Conservation (phyloP, 2,888 invertebrate species). For the Cosmia pyralina region DNA sequence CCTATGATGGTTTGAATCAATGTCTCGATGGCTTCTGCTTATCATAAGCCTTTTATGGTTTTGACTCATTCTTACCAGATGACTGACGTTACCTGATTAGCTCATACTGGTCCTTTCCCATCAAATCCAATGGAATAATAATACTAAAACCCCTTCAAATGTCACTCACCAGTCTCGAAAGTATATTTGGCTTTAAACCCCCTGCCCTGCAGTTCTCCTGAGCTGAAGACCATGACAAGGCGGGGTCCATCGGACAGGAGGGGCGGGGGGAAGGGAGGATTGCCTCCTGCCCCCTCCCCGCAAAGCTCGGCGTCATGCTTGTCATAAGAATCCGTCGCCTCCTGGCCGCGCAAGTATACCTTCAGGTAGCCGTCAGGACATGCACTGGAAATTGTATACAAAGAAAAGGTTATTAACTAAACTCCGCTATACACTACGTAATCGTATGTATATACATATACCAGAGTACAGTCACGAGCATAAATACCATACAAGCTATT, state of each 20-base stretch:
- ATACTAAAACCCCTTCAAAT: neutral
- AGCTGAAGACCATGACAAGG: constrained; percentile 98
- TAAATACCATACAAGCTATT: neutral
- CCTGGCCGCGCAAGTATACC: constrained; percentile 97
- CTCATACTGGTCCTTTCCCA: neutral
- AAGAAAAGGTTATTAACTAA: neutral
- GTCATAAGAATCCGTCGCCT: constrained; percentile 97
- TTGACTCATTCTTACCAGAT: neutral
- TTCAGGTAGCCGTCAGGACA: constrained; percentile 97
- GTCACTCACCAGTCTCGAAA: constrained; percentile 93
- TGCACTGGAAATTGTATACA: constrained; percentile 60
- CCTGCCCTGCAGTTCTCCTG: constrained; percentile 96
- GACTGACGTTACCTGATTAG: neutral
- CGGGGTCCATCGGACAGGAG: constrained; percentile 97
- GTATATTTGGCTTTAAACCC: constrained; percentile 97
- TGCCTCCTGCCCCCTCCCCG: constrained; percentile 90
- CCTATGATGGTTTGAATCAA: neutral
- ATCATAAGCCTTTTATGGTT: neutral
- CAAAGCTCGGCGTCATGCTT: constrained; percentile 98
- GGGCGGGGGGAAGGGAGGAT: constrained; percentile 92
- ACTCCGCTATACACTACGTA: neutral
- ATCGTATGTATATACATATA: no score
- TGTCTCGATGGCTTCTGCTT: neutral
- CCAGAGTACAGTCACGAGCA: neutral
- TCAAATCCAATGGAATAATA: neutral